Evolutionary conservation across 2,888 invertebrate species (phyloP).

Genomic region (Corythucha ciliata): DNA sequence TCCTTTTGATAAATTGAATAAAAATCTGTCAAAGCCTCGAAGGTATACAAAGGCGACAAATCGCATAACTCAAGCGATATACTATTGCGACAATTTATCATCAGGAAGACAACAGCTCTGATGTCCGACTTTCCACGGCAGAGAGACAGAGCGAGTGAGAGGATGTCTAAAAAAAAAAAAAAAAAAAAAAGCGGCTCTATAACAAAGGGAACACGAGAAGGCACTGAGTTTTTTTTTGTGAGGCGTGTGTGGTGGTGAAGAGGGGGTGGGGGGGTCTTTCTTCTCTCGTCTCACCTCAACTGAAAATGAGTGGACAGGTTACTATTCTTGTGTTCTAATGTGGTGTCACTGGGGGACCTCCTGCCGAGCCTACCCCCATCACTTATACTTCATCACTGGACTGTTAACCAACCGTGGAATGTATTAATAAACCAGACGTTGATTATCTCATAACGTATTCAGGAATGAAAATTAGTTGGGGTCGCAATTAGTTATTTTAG

Average conservation of each 20-base stretch:
- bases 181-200: no score
- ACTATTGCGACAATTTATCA: conserved; percentile 23
- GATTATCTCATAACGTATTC: no score
- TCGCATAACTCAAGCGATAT: conserved; percentile 21
- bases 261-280: background rate
- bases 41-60: conserved; percentile 3
- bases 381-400: conserved; percentile 23
- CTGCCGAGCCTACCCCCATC: conserved; percentile 23
- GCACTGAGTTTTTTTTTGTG: no score
- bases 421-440: conserved; percentile 27
- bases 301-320: background rate
- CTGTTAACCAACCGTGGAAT: conserved; percentile 22
- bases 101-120: no score
- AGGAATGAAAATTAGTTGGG: no score
- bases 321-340: conserved; percentile 25
- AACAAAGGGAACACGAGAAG: no score
- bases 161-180: no score
- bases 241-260: background rate
- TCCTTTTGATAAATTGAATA: conserved; percentile 25
- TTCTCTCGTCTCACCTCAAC: background rate
- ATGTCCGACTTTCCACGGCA: background rate
- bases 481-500: no score
- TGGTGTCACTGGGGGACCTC: conserved; percentile 26
- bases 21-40: conserved; percentile 15
- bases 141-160: no score